Base-by-base conservation (phyloP, 2,888 invertebrate species). In the Germaria angustata region DNA sequence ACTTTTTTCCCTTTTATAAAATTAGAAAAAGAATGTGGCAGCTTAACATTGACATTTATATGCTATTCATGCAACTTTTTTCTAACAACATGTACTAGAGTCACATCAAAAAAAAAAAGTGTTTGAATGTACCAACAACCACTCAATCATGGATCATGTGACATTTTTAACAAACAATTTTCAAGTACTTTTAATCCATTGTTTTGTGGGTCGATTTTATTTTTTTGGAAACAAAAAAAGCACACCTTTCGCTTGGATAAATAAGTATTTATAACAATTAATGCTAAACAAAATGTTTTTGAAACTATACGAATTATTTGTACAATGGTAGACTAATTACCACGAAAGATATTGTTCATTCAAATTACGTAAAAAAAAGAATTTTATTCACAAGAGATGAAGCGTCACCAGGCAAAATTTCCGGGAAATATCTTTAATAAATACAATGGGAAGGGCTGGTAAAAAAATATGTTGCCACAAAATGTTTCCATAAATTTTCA, bases 141-240 rank as follows among this genome's bases (percentile, higher is more conserved):
- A 79, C 78, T 79, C 72, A 66, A 79, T 79, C 46, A 57, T 2
- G 51, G 49, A 51, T 66, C 59, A 59, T 63, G 61, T 79, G 72
- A 72, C 71, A 65, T 46, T 65, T 79, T 61, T 44, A 20, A 2
- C 24, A 61, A 55, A 65, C 15, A 41, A 73, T 61, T 9, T 68
- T 76, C 39, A 66, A 66, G 39, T 15, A 51, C 65, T 66, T 57
- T 28, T 34, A 2, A 66, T 49, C 15, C 22, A 51, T 77, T 68
- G 75, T 75, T 55, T 28, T 44, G 5, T 11, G 13, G 1, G 5
- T 1, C 15, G 11, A 28, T 44, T 61, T 44, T 49, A 13, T 2
- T 6, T 51, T 22, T 61, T 49, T 8, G 24, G 11, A 65, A 34
- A 41, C 34, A n/a, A 41, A 17, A 39, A 53, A 15, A 57, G 44